These are phyloP conservation scores for Amitus sp. DNA, from an alignment of 2,888 invertebrate species.

Conservation along the genomic window DNA sequence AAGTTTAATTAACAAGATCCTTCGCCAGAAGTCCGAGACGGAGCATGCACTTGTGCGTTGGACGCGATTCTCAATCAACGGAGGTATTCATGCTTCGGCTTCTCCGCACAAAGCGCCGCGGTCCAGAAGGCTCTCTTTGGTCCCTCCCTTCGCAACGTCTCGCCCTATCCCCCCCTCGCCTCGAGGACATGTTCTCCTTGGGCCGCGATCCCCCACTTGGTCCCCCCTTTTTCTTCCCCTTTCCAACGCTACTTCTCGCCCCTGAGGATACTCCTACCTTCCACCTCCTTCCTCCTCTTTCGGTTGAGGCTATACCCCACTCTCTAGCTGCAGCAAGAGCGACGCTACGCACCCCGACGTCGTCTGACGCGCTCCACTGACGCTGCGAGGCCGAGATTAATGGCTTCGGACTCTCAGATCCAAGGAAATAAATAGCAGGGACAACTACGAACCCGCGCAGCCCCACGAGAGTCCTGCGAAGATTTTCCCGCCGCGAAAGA, in stretches of 20 bases:
- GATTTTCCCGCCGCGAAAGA: slow-evolving; percentile 17
- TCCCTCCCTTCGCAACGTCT: slow-evolving; percentile 22
- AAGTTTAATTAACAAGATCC: slow-evolving; percentile 62
- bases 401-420: slow-evolving; percentile 65
- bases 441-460: slow-evolving; percentile 38
- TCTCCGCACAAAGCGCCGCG: slow-evolving; percentile 44
- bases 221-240: slow-evolving; percentile 12
- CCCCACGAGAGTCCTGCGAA: slow-evolving; percentile 23
- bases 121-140: slow-evolving; percentile 27
- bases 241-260: slow-evolving; percentile 22
- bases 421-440: slow-evolving; percentile 64
- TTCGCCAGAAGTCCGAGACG: slow-evolving; percentile 42
- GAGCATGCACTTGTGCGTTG: slow-evolving; percentile 43
- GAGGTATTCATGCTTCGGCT: slow-evolving; percentile 53
- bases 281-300: slow-evolving; percentile 36
- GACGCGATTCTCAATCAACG: slow-evolving; percentile 60
- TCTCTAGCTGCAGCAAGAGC: slow-evolving; percentile 44
- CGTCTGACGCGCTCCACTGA: slow-evolving; percentile 64
- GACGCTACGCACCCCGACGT: slow-evolving; percentile 53
- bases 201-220: slow-evolving; percentile 15
- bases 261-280: slow-evolving; percentile 37
- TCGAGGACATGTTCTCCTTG: slow-evolving; percentile 4
- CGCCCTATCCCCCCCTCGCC: slow-evolving; percentile 21
- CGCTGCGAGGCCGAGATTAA: slow-evolving; percentile 62
- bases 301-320: slow-evolving; percentile 19